Base-by-base conservation (phyloP, 2,113 vertebrate genomes). In the Vanacampus margaritifer region DNA sequence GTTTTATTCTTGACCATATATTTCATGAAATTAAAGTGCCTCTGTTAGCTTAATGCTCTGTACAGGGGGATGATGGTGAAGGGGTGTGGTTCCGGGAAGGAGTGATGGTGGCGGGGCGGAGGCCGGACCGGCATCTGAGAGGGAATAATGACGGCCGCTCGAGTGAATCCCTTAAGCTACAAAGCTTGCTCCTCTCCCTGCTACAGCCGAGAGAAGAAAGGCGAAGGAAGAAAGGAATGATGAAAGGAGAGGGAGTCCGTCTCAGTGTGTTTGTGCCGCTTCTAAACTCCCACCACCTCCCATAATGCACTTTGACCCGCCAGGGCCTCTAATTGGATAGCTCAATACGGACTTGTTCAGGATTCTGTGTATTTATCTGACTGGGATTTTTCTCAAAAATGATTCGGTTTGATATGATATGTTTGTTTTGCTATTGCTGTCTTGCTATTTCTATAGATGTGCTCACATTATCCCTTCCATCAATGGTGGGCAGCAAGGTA, bases 151-250 rank as follows among this genome's bases (percentile, higher is more conserved):
- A 94, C 93, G 90, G 92, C 90, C 90, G 91, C 91, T 93, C 91
- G 93, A 94, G 83, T 93, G 92, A 92, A 94, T 94, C 94, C 93
- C 94, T 95, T 94, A 93, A 94, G 94, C 93, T 94, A 94, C 91
- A 93, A 94, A 95, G 93, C 92, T 87, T 91, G 68, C 70, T 80
- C 91, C 91, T 88, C 87, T 93, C 88, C 89, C 86, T n/a, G 91
- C 93, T 91, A 69, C 80, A 92, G 92, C 93, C 88, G 45, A 26
- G 88, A 93, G 71, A 84, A 94, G 89, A 95, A 94, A 94, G 82
- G 90, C 90, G 84, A 86, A 87, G 92, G 92, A 94, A 94, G 90
- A 94, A 95, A 95, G 92, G 90, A 90, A 89, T 91, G 70, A 84
- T 85, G 78, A 88, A 86, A 67, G 65, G 67, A 54, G 65, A 67